Evolutionary conservation across 2,113 vertebrate species (phyloP).

Genomic region (Mugil cephalus): DNA sequence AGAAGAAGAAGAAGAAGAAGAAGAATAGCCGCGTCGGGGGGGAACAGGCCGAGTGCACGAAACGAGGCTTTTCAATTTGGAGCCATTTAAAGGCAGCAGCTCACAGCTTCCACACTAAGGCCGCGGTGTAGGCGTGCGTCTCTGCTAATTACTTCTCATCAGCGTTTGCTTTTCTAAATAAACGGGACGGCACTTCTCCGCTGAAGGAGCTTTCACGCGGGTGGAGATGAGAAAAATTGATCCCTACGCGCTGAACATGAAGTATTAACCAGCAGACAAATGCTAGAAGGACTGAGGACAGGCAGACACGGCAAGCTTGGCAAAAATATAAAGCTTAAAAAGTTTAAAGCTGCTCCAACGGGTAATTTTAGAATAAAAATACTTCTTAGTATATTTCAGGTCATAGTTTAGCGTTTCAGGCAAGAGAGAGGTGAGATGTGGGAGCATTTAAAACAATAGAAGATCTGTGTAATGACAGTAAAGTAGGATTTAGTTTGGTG

Average conservation of each 20-base stretch:
- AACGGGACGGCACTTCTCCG: not conserved
- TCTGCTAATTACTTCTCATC: not conserved
- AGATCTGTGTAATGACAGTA: too few species aligned
- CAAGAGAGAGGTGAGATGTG: too few species aligned
- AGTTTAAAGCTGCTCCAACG: not conserved
- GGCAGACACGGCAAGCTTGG: not conserved
- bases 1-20: too few species aligned
- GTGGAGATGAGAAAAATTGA: not conserved
- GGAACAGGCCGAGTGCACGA: constrained; percentile 32
- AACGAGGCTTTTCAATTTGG: constrained; percentile 5
- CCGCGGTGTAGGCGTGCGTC: not conserved
- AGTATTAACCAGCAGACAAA: not conserved
- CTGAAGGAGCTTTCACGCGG: not conserved
- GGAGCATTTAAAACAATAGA: too few species aligned
- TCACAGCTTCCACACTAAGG: constrained; percentile 29
- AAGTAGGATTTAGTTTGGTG: too few species aligned
- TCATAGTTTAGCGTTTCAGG: too few species aligned
- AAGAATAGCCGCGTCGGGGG: constrained; percentile 36
- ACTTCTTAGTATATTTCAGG: too few species aligned
- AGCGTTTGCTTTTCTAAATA: not conserved
- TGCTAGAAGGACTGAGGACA: not conserved
- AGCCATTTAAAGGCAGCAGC: constrained; percentile 11
- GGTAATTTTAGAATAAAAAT: not conserved
- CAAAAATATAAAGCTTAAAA: not conserved
- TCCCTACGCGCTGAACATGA: not conserved